Base-by-base conservation (phyloP, 2,888 invertebrate genomes). In the Deroplatys truncata region DNA sequence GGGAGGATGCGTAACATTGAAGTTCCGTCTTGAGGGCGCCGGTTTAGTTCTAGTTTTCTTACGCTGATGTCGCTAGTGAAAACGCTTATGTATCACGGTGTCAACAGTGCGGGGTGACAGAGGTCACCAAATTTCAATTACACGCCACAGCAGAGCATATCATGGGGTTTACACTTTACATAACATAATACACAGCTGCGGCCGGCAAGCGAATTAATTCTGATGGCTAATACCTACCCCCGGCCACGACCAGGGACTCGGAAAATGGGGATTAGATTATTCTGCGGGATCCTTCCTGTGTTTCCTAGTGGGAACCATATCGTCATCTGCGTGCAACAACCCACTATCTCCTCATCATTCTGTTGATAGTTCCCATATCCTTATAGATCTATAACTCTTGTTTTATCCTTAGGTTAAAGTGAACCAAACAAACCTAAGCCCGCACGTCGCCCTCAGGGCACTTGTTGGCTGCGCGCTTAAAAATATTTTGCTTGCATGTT, bases 241-340 rank as follows among this genome's bases (percentile, higher is more conserved):
- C 72, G 43, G 28, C 82, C 82, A 86, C 28, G 35, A n/a, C 83
- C 87, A 87, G 35, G 87, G 87, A 83, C 87, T 87, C 82, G 87
- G 87, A 87, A 87, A 87, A 87, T 87, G 87, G 56, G 87, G 87
- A 83, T 87, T 87, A 87, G 87, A 87, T 87, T 87, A 87, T 87
- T 87, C 83, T 87, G 87, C 83, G 87, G 31, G 56, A 72, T 72
- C 56, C 56, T 72, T 72, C 56, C 56, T 56, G 56, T 56, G 56
- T 83, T 31, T 43, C 56, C 31, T 82, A 28, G 87, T 87, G 87
- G 56, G 43, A 83, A 87, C 56, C 87, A 87, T 87, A 87, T 87
- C 83, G 87, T 87, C n/a, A 29, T 20, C 20, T 82, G 13, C 82
- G 87, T 13, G 82, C 29, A 82, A 87, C n/a, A 87, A n/a, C 87